These are phyloP conservation scores for Sicus ferrugineus DNA, from an alignment of 2,888 invertebrate species.

Conservation along the genomic window DNA sequence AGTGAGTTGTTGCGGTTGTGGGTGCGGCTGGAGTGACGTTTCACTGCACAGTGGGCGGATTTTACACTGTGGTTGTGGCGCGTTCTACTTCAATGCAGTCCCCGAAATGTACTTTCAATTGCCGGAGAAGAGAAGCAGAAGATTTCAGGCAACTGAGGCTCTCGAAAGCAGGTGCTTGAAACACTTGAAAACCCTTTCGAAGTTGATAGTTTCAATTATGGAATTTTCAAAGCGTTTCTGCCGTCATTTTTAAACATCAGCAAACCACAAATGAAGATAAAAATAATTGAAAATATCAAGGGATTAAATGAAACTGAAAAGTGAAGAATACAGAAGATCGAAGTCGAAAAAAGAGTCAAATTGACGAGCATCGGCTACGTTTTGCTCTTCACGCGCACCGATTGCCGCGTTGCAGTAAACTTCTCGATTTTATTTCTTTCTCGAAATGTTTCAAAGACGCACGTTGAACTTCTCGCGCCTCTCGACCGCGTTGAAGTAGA, in stretches of 20 bases:
- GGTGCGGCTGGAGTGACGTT: no score
- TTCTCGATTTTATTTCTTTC: conserved; percentile 9
- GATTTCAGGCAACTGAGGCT: no score
- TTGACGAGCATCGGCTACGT: not conserved
- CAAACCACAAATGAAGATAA: not conserved
- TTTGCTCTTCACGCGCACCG: not conserved
- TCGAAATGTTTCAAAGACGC: conserved; percentile 23
- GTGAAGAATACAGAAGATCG: not conserved
- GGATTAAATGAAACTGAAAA: not conserved
- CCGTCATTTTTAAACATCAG: not conserved
- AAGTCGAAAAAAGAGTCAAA: no score
- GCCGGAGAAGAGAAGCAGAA: no score
- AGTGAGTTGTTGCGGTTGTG: no score
- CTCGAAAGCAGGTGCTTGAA: no score
- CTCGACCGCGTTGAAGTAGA: not conserved
- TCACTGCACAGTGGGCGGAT: no score
- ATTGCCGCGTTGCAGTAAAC: not conserved
- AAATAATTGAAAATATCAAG: not conserved
- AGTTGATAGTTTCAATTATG: not conserved
- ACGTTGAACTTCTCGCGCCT: conserved; percentile 5
- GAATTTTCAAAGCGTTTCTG: not conserved
- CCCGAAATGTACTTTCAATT: no score
- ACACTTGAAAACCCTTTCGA: no score
- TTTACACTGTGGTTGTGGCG: no score
- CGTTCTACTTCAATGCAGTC: no score